Evolutionary conservation across 2,888 invertebrate species (phyloP), one percentile per base, ranked within the genome.

Genomic region (Coremacera marginata): DNA sequence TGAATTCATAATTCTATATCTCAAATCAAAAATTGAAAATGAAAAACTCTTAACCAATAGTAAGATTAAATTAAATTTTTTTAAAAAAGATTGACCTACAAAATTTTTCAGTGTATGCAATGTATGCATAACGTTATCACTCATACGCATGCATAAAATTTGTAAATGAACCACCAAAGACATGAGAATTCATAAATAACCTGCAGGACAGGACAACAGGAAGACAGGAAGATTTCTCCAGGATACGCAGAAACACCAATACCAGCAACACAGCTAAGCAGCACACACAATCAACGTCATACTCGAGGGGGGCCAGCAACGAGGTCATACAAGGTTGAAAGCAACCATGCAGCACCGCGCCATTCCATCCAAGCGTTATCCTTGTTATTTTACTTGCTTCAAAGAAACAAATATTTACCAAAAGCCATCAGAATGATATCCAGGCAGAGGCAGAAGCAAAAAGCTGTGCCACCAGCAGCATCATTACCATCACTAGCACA

Each of bases 151-250:
- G 73, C 68, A 67, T 78, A 76, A 76, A 79, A 80, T 80, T 80
- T 81, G 80, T 75, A 80, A 82, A 79, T 80, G 80, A 77, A 80
- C 82, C 82, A 79, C 79, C 78, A 78, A 81, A 77, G 79, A 77
- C 77, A 81, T 80, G 68, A 55, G 81, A 81, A 80, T 78, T 80
- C 80, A 82, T 81, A 81, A 81, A 81, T 81, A 78, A 80, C 76
- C 76, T 76, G 49, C 60, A 75, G 77, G 74, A 52, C 11, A 75
- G 22, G 72, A 49, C 72, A 72, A 25, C 62, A 49, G 44, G 55
- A 70, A 37, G 37, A 27, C 19, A 55, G 55, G 44, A 44, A 44
- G 14, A 44, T 44, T 44, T 44, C 44, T 44, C 4, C 4, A 4
- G 44, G 44, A 44, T 44, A 14, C 44, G 44, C 2, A 44, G 14